Base-by-base conservation (phyloP, 2,888 invertebrate species). In the Caenorhabditis sp. region DNA sequence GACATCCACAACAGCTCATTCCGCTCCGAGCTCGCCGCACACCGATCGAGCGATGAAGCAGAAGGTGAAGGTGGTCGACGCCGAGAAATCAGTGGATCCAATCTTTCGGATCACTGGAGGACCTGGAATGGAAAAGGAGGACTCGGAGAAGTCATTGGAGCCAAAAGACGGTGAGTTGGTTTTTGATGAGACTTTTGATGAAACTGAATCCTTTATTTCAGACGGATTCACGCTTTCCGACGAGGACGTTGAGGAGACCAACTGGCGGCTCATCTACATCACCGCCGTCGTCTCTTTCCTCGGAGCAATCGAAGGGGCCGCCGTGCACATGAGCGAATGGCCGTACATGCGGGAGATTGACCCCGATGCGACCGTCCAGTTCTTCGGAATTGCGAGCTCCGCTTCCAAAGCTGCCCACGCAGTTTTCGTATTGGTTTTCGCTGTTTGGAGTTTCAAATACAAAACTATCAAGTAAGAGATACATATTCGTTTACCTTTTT, bases 311-410 rank as follows among this genome's bases (percentile, higher is more conserved):
- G 76, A 76, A 35, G 76, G 76, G 53, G 70, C 76, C 4, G 76
- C 70, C 6, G 70, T 76, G 7, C 76, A 76, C 39, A 76, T 76
- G 76, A 70, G 70, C 27, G 76, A 76, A 56, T 76, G 76, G 76
- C 76, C 76, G 1, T 76, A 76, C 26, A 76, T 76, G 76, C 20
- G 63, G 26, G 26, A 76, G 52, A 72, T 76, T 26, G 78, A 78
- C 32, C 72, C 72, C 9, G 68, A 70, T 7, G 62, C 78, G 13
- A 78, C 78, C 5, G 72, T 72, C n/a, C 50, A 73, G 48, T 78
- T 78, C 32, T 73, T 78, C 32, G 78, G 78, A 41, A 55, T 78
- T 24, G 73, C 68, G n/a, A 68, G 56, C 7, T 68, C 73, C 2
- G 59, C 59, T 0, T 78, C 78, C 5, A 72, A 73, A 63, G 73